Evolutionary conservation across 2,113 vertebrate species (phyloP).

Genomic region (Myxocyprinus asiaticus): DNA sequence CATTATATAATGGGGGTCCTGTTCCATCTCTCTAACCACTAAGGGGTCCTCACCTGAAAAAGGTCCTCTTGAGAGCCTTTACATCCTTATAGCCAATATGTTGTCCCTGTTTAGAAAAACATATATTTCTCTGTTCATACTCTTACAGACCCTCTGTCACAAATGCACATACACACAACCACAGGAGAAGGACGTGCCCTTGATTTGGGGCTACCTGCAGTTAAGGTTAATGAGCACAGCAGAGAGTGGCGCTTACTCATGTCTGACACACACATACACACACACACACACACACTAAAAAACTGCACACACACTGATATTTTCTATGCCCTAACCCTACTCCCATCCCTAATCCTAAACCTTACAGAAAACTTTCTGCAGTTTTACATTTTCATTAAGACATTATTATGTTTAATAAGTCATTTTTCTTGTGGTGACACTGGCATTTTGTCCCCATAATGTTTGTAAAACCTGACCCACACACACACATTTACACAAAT

Average conservation of each 20-base stretch:
- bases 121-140: background rate
- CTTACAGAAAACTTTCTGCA: too few species aligned
- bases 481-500: too few species aligned
- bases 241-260: conserved; percentile 32
- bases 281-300: conserved; percentile 24
- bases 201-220: conserved; percentile 30
- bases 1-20: too few species aligned
- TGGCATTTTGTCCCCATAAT: too few species aligned
- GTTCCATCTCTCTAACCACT: background rate
- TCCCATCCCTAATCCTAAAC: too few species aligned
- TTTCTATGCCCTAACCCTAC: too few species aligned
- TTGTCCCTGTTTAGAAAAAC: background rate
- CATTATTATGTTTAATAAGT: too few species aligned
- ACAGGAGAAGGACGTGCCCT: conserved; percentile 17
- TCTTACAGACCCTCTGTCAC: background rate
- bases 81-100: background rate
- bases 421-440: too few species aligned
- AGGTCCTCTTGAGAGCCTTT: background rate
- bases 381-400: too few species aligned
- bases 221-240: conserved; percentile 35
- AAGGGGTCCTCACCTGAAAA: conserved; percentile 1
- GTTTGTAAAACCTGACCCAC: too few species aligned
- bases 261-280: conserved; percentile 19
- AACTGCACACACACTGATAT: too few species aligned
- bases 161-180: conserved; percentile 15